These are phyloP conservation scores for Ctenomys sociabilis DNA, from an alignment of 2,113 vertebrate genomes.

Conservation along the genomic window DNA sequence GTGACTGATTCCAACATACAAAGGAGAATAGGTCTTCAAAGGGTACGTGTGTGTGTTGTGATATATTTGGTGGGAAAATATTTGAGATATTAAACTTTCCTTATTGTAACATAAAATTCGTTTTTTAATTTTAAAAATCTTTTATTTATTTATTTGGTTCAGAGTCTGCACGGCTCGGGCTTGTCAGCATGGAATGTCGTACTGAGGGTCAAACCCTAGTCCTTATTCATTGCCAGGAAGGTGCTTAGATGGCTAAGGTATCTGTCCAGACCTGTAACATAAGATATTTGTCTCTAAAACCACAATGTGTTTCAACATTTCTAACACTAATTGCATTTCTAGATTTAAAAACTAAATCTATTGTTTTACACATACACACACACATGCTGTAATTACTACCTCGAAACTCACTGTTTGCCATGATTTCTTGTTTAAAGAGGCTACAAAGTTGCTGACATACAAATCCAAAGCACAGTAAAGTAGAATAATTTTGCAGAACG, in stretches of 20 bases:
- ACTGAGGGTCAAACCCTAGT: too few species aligned
- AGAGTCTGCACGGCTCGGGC: too few species aligned
- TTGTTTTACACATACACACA: background rate
- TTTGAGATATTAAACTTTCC: constrained; percentile 20
- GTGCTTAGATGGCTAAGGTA: too few species aligned
- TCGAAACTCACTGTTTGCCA: background rate
- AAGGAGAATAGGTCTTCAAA: constrained; percentile 52
- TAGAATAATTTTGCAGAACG: background rate
- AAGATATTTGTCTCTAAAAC: constrained; percentile 7
- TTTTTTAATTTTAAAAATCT: too few species aligned
- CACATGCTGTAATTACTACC: background rate
- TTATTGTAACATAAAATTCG: background rate
- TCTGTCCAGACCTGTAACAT: background rate
- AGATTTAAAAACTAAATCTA: background rate
- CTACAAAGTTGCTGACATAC: background rate
- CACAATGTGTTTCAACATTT: background rate
- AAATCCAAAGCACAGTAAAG: background rate
- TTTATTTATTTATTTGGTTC: too few species aligned
- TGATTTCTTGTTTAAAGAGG: background rate
- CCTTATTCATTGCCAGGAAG: too few species aligned
- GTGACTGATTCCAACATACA: background rate
- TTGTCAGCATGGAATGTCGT: too few species aligned
- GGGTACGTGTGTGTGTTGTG: background rate
- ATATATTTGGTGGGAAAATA: background rate
- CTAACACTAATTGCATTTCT: background rate